Evolutionary conservation across 2,888 invertebrate species (phyloP).

Genomic region (Orchestes rusci): DNA sequence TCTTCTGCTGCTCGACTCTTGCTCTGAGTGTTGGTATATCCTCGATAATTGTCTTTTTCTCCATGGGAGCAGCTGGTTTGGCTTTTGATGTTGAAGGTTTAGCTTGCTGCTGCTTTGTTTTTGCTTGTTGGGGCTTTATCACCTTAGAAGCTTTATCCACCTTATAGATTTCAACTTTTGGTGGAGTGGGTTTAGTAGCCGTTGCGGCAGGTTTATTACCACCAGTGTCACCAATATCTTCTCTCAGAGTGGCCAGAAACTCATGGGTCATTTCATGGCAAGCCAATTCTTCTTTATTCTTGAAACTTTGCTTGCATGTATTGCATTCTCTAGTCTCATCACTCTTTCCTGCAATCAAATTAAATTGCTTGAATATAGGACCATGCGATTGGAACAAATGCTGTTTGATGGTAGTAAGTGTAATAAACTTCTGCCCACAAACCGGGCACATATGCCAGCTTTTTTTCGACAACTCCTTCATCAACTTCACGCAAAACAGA

Average conservation of each 20-base stretch:
- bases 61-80: background rate
- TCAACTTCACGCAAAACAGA: slow-evolving; percentile 14
- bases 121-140: slow-evolving; percentile 3
- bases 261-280: slow-evolving; percentile 40
- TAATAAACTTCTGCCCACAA: slow-evolving; percentile 8
- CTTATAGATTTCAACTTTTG: background rate
- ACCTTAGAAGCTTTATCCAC: background rate
- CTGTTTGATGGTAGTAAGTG: slow-evolving; percentile 8
- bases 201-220: background rate
- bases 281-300: slow-evolving; percentile 40
- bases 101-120: background rate
- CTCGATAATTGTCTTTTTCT: slow-evolving; percentile 7
- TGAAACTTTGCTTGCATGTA: slow-evolving; percentile 40
- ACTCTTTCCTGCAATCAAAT: slow-evolving; percentile 7
- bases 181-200: background rate
- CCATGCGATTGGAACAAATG: slow-evolving; percentile 12
- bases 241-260: slow-evolving; percentile 8
- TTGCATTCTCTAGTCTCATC: slow-evolving; percentile 37
- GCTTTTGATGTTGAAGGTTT: background rate
- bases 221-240: slow-evolving; percentile 7
- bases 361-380: slow-evolving; percentile 13
- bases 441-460: slow-evolving; percentile 10
- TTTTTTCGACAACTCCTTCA: background rate
- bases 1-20: slow-evolving; percentile 13
- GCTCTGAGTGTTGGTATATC: slow-evolving; percentile 7